These are phyloP conservation scores for Gallinago paraguaiae DNA, from an alignment of 2,113 vertebrate genomes.

Conservation along the genomic window DNA sequence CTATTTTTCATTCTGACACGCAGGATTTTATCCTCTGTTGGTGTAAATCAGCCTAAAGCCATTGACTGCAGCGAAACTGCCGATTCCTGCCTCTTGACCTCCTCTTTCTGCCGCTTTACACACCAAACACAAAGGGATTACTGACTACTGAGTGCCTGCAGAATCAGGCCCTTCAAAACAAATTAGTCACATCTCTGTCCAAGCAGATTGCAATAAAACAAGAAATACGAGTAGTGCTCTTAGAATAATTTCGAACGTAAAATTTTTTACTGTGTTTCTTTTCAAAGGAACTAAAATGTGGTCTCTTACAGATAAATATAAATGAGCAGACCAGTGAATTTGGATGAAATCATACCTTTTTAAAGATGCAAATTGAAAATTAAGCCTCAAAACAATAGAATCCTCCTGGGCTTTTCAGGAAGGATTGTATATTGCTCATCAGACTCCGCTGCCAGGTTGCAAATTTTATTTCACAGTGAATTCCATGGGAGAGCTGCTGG, in stretches of 20 bases:
- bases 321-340: constrained; percentile 60
- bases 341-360: constrained; percentile 68
- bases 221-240: neutral
- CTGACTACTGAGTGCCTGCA: constrained; percentile 8
- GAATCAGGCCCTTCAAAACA: constrained; percentile 57
- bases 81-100: constrained; percentile 20
- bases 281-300: constrained; percentile 58
- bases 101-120: constrained; percentile 14
- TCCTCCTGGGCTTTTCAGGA: constrained; percentile 19
- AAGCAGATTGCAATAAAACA: constrained; percentile 20
- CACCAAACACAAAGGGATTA: constrained; percentile 41
- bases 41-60: constrained; percentile 31
- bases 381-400: constrained; percentile 61
- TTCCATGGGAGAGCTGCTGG: constrained; percentile 48
- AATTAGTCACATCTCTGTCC: constrained; percentile 42
- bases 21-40: neutral
- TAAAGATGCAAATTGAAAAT: constrained; percentile 74
- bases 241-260: constrained; percentile 32
- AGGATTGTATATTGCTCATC: constrained; percentile 25
- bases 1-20: neutral
- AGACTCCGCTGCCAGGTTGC: neutral
- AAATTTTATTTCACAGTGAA: constrained; percentile 13
- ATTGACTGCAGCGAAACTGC: neutral
- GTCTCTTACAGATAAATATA: constrained; percentile 68
- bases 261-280: neutral